Conservation (phyloP, 53 echinoderm and acorn worm genomes). For the Apostichopus leukothele region DNA sequence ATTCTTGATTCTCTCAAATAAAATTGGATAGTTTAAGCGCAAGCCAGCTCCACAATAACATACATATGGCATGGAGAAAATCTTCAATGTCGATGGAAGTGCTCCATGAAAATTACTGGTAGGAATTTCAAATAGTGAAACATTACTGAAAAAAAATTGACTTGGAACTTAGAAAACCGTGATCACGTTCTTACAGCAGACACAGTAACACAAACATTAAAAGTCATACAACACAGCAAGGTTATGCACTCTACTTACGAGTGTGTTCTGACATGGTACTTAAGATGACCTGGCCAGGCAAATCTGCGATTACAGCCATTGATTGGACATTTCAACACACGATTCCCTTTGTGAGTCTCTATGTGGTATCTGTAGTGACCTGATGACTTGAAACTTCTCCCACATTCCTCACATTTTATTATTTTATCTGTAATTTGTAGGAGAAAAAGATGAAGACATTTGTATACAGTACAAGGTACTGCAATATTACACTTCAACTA, state of each 20-base stretch:
- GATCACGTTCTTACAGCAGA: too few species aligned
- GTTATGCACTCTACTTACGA: slow-evolving; percentile 59
- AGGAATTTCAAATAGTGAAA: too few species aligned
- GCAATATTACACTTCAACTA: too few species aligned
- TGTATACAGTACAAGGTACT: background rate
- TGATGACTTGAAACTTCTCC: slow-evolving; percentile 85
- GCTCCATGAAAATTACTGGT: too few species aligned
- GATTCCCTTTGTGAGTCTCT: slow-evolving; percentile 92
- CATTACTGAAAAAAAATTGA: too few species aligned
- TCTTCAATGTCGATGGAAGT: too few species aligned
- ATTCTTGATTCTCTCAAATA: too few species aligned
- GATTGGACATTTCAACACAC: slow-evolving; percentile 84
- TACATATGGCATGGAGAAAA: too few species aligned
- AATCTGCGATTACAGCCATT: slow-evolving; percentile 86
- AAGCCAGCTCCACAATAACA: too few species aligned
- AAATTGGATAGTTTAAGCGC: too few species aligned
- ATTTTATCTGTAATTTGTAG: slow-evolving; percentile 34
- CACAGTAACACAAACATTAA: too few species aligned
- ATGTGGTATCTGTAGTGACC: slow-evolving; percentile 89
- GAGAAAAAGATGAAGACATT: background rate
- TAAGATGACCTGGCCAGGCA: slow-evolving; percentile 95
- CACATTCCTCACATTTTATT: slow-evolving; percentile 87
- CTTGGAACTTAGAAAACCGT: too few species aligned
- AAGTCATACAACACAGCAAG: background rate
- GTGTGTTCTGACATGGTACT: slow-evolving; percentile 90